Evolutionary conservation across 2,888 invertebrate genomes (phyloP).

Genomic region (Leptinotarsa tumamoca): DNA sequence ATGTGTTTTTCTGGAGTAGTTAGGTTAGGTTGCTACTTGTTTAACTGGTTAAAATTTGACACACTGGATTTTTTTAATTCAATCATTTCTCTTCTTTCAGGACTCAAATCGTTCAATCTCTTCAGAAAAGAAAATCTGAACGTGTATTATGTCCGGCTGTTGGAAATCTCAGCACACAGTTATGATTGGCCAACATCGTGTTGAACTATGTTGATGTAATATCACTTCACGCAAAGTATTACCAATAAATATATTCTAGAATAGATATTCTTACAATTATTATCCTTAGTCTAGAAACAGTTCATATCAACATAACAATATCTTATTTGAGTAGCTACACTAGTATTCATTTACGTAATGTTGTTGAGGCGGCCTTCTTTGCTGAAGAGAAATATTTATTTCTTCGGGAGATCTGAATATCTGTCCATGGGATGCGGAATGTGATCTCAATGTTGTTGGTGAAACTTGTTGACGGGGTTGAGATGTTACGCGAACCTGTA

Average conservation of each 20-base stretch:
- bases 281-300: constrained; percentile 5
- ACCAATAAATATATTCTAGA: constrained; percentile 29
- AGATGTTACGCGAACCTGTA: constrained; percentile 51
- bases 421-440: constrained; percentile 70
- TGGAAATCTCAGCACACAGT: no score
- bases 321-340: constrained; percentile 7
- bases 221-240: neutral
- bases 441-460: constrained; percentile 63
- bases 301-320: constrained; percentile 21
- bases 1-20: no score
- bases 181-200: no score
- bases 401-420: constrained; percentile 89
- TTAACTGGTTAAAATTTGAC: no score
- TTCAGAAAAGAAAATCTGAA: no score
- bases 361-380: constrained; percentile 76
- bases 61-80: no score
- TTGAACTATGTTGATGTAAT: neutral
- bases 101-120: no score
- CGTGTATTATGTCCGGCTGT: no score
- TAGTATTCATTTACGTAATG: constrained; percentile 39
- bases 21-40: no score
- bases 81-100: no score
- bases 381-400: constrained; percentile 86
- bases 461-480: constrained; percentile 45
- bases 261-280: constrained; percentile 50